Evolutionary conservation across 2,113 vertebrate species (phyloP), one percentile per base, ranked within the genome.

Genomic region (Eulemur macaco): DNA sequence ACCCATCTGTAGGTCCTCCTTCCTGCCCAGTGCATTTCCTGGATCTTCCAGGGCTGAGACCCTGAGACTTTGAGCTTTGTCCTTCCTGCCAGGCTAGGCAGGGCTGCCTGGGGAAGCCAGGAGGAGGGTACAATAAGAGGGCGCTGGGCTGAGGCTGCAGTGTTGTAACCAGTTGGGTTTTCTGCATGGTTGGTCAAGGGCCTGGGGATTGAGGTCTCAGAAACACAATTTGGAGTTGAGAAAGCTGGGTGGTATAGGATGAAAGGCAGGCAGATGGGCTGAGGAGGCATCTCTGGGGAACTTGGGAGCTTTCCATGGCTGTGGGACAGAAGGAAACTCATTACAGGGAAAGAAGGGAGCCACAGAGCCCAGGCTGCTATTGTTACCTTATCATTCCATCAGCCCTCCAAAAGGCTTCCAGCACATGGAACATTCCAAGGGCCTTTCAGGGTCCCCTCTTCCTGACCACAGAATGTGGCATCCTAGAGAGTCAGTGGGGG

Each of bases 181-280:
- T 92, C 94, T 87, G 69, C 86, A 52, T 92, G 86, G 64, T 84
- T 96, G 54, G 91, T 94, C 42, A 91, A 93, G 89, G 89, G 94
- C 92, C 90, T 83, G 54, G 74, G 54, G 84, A 94, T 52, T 34
- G 42, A 97, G 84, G 86, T 86, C 86, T 83, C 94, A 86, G 71
- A 98, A 97, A 97, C 45, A 73, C 84, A 97, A 97, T 98, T 95
- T 96, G 54, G 87, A 92, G 80, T 96, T 97, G 96, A 66, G 94
- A 96, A 98, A 97, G 96, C 96, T 69, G 95, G 76, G 80, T 66
- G 66, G 86, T 95, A 71, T 87, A 29, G 25, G 96, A 95, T 95
- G 87, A 97, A 97, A 97, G 87, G 86, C 96, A 95, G 39, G 89
- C 93, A 83, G 90, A 92, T 87, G 92, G 85, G 66, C 76, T 9